Evolutionary conservation across 2,888 invertebrate species (phyloP).

Genomic region (Caenorhabditis sp.): DNA sequence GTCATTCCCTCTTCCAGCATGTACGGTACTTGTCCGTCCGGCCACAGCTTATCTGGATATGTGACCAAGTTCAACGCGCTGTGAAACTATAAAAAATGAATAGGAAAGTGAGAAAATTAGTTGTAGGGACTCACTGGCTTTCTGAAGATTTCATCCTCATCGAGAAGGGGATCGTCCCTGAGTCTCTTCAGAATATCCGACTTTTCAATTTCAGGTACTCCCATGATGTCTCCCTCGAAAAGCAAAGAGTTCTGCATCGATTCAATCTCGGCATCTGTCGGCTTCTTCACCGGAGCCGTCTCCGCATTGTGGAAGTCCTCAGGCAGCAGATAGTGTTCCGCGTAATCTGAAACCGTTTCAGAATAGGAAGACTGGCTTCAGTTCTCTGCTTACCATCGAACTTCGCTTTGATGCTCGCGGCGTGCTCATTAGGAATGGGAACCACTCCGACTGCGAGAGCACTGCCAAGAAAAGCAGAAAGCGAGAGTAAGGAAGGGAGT

Average conservation of each 20-base stretch:
- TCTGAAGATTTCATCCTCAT: conserved; percentile 66
- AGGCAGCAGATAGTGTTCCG: conserved; percentile 74
- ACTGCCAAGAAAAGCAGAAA: conserved; percentile 10
- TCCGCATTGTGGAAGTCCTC: conserved; percentile 77
- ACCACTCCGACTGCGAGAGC: conserved; percentile 45
- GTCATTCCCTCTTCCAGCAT: conserved; percentile 79
- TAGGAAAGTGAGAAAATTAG: not conserved
- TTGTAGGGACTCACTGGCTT: conserved; percentile 64
- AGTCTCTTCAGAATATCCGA: conserved; percentile 56
- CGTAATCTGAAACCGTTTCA: conserved; percentile 66
- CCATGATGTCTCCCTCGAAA: conserved; percentile 84
- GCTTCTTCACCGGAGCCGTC: conserved; percentile 69
- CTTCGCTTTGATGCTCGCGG: conserved; percentile 60
- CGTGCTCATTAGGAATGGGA: conserved; percentile 63
- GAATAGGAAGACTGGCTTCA: too few species aligned
- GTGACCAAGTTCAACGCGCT: conserved; percentile 78
- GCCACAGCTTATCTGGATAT: conserved; percentile 79
- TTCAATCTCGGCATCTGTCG: conserved; percentile 73
- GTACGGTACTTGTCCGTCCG: conserved; percentile 76
- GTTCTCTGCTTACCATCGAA: conserved; percentile 65
- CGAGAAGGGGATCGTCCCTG: conserved; percentile 63
- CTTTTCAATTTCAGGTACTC: conserved; percentile 65
- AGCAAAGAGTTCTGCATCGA: conserved; percentile 76
- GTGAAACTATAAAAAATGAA: conserved; percentile 72
- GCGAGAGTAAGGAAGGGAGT: conserved; percentile 16